phyloP scores from a whole-genome alignment of 2,113 vertebrate genomes.

The Phodopus roborovskii region DNA sequence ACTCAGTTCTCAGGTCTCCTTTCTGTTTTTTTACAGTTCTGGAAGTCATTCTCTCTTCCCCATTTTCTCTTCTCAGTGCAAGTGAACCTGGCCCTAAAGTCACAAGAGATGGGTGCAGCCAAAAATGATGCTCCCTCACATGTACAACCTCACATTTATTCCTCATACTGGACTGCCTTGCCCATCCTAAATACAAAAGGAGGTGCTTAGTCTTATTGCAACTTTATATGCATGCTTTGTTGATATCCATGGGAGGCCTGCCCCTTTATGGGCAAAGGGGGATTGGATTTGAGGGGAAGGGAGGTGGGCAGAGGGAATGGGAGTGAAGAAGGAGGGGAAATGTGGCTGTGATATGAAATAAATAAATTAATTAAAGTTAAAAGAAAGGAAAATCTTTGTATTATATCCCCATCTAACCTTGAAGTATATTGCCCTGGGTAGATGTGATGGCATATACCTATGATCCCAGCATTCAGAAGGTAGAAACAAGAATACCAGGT shows the following conservation, averaged over 20 bases:
- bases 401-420: neutral
- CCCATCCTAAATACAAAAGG: too few species aligned
- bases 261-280: too few species aligned
- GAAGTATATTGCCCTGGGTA: neutral
- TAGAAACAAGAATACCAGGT: neutral
- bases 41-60: neutral
- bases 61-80: neutral
- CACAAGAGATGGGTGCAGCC: neutral
- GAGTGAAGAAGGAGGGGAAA: too few species aligned
- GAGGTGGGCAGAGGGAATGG: too few species aligned
- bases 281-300: too few species aligned
- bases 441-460: neutral
- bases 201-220: too few species aligned
- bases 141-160: neutral
- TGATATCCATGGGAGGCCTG: too few species aligned
- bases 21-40: neutral
- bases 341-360: too few species aligned
- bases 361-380: too few species aligned
- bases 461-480: neutral
- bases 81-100: neutral
- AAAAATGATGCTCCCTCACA: neutral
- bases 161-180: too few species aligned
- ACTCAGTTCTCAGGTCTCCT: neutral
- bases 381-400: neutral
- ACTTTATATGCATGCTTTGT: too few species aligned